Conservation (phyloP, 2,797 vertebrate species). For the Cephalopachus bancanus region DNA sequence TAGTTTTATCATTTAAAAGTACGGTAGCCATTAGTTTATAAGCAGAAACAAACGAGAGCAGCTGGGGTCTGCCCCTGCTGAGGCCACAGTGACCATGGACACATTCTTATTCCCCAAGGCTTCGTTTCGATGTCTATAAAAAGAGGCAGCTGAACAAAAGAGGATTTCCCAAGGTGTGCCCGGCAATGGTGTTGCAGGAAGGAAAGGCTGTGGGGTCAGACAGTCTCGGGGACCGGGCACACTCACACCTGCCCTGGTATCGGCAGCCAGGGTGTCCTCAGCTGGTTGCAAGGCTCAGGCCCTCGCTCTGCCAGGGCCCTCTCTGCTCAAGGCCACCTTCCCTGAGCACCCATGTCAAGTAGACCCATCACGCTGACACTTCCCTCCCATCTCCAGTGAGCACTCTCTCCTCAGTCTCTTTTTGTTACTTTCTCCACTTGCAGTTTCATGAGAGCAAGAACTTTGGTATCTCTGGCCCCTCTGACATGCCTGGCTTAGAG, state of each 20-base stretch:
- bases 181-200: neutral
- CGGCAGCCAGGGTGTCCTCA: no score
- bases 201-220: neutral
- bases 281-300: neutral
- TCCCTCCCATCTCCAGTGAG: neutral
- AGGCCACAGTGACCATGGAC: neutral
- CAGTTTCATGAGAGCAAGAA: neutral
- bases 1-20: constrained; percentile 33
- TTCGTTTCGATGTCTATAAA: neutral
- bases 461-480: neutral
- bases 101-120: neutral
- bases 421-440: neutral
- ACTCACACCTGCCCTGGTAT: neutral
- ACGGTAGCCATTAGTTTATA: neutral
- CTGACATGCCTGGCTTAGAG: no score
- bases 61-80: neutral
- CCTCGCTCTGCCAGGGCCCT: neutral
- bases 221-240: neutral
- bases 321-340: neutral
- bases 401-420: neutral
- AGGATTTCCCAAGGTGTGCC: accelerated
- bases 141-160: neutral
- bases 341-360: neutral
- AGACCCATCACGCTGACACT: neutral
- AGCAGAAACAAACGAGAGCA: neutral